phyloP scores from a whole-genome alignment of 2,888 invertebrate genomes.

The Panorpa germanica region DNA sequence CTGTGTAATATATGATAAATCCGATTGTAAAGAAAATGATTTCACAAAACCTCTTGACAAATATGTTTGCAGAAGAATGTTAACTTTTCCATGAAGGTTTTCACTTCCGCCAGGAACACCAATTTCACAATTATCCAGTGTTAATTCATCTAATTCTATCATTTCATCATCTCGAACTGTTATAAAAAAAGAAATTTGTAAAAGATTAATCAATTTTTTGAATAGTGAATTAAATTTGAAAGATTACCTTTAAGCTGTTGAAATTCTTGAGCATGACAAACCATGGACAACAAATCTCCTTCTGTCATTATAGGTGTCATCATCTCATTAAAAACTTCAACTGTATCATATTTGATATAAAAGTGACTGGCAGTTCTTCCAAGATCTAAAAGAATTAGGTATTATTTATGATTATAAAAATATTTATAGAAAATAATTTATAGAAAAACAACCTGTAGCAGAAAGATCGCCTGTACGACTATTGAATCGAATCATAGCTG shows the following conservation, averaged over 20 bases:
- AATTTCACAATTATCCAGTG: constrained; percentile 54
- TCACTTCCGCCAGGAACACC: constrained; percentile 68
- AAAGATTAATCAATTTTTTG: constrained; percentile 13
- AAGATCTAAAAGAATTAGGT: constrained; percentile 36
- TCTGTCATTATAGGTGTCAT: constrained; percentile 69
- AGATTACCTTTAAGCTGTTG: constrained; percentile 70
- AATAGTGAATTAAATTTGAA: constrained; percentile 1
- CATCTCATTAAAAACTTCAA: constrained; percentile 78
- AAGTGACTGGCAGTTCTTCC: constrained; percentile 95
- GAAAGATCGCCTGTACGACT: constrained; percentile 63
- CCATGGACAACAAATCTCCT: constrained; percentile 70
- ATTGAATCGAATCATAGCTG: constrained; percentile 87
- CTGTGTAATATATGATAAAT: constrained; percentile 77
- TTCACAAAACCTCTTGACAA: constrained; percentile 66
- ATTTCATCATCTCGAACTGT: constrained; percentile 89
- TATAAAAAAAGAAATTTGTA: constrained; percentile 10
- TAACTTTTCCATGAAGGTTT: constrained; percentile 86
- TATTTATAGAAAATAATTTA: constrained; percentile 1
- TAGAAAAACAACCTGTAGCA: constrained; percentile 32
- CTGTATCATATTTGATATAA: constrained; percentile 92
- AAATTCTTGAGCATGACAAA: constrained; percentile 88
- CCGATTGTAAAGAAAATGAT: constrained; percentile 73
- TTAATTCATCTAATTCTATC: constrained; percentile 67
- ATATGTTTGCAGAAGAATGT: constrained; percentile 81
- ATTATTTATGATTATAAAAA: constrained; percentile 6